phyloP scores from a whole-genome alignment of 2,888 invertebrate species.

The Melieria crassipennis region DNA sequence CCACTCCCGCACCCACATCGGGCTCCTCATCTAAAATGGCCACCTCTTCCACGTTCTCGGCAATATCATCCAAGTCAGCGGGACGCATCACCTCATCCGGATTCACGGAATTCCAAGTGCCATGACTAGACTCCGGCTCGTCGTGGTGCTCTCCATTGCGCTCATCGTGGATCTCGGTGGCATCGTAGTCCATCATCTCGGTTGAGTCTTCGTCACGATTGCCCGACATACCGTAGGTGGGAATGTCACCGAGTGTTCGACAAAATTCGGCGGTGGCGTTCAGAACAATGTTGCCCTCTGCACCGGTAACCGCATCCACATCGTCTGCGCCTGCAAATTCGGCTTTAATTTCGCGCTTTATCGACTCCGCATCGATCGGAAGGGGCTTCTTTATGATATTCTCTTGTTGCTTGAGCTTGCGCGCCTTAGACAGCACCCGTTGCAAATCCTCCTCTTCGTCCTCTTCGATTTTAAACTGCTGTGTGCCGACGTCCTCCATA shows the following conservation, averaged over 20 bases:
- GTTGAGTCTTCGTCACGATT: slow-evolving; percentile 85
- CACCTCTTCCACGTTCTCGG: slow-evolving; percentile 63
- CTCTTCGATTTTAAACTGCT: slow-evolving; percentile 66
- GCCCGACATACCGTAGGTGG: slow-evolving; percentile 91
- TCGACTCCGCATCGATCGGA: slow-evolving; percentile 54
- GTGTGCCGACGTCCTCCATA: slow-evolving; percentile 66
- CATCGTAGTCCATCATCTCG: slow-evolving; percentile 68
- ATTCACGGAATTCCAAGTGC: slow-evolving; percentile 88
- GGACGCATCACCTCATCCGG: slow-evolving; percentile 66
- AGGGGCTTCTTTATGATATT: slow-evolving; percentile 59
- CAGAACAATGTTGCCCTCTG: slow-evolving; percentile 75
- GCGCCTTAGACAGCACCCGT: slow-evolving; percentile 77
- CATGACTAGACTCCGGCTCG: slow-evolving; percentile 70
- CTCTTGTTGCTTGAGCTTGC: slow-evolving; percentile 72
- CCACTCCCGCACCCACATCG: slow-evolving; percentile 89
- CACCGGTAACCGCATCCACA: slow-evolving; percentile 51
- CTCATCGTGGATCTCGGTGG: slow-evolving; percentile 62
- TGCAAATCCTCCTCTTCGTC: slow-evolving; percentile 78
- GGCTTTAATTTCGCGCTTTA: slow-evolving; percentile 69
- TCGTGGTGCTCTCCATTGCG: slow-evolving; percentile 45
- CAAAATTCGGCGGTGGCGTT: slow-evolving; percentile 98
- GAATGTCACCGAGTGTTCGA: slow-evolving; percentile 93
- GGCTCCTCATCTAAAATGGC: slow-evolving; percentile 88
- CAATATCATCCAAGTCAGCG: slow-evolving; percentile 67
- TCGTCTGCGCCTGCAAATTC: slow-evolving; percentile 48